These are phyloP conservation scores for Megalops atlanticus DNA, from an alignment of 2,113 vertebrate genomes.

Conservation along the genomic window DNA sequence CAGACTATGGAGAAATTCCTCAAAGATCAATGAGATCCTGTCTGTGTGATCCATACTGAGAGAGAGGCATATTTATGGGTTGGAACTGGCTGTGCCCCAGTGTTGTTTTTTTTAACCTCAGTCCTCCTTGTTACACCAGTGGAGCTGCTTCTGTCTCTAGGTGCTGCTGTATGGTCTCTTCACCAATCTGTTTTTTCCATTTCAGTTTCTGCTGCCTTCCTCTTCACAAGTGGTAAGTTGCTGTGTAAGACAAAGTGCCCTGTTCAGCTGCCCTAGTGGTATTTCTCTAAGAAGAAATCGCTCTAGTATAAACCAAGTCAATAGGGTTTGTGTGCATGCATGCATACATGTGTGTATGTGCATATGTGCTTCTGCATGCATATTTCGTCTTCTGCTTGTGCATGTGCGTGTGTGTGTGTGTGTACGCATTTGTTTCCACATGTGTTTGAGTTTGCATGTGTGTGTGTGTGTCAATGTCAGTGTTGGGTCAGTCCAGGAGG, in stretches of 20 bases:
- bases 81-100: too few relatives aligned
- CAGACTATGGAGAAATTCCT: background rate
- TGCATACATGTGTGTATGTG: too few relatives aligned
- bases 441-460: background rate
- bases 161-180: background rate
- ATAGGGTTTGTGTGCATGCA: too few relatives aligned
- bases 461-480: conserved; percentile 48
- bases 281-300: too few relatives aligned
- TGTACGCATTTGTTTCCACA: background rate
- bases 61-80: too few relatives aligned
- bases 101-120: background rate
- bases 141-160: too few relatives aligned
- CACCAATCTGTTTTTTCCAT: conserved; percentile 34
- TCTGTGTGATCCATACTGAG: background rate
- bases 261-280: too few relatives aligned
- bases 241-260: background rate
- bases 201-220: conserved; percentile 63
- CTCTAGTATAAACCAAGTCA: too few relatives aligned
- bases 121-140: too few relatives aligned
- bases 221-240: conserved; percentile 46
- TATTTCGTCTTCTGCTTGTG: too few relatives aligned
- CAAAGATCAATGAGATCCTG: background rate
- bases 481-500: conserved; percentile 57
- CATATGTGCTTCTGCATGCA: too few relatives aligned
- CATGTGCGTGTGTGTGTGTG: too few relatives aligned